Percentiles rank a stretch among this genome's conserved stretches.
Conservation (phyloP, 2,888 invertebrate species). For the Thumatha senex region DNA sequence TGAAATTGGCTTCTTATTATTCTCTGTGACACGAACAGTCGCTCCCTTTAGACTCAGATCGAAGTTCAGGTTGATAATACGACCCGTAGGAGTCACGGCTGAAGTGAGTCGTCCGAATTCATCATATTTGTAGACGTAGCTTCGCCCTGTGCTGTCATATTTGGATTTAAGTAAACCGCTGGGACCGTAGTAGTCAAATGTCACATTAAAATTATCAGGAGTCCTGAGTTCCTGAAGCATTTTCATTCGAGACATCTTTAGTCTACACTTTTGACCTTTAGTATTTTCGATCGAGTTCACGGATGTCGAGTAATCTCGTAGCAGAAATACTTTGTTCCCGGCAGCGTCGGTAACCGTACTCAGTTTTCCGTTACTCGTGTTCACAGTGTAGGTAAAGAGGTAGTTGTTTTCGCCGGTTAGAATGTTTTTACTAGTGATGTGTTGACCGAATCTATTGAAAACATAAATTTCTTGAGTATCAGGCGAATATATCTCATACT, state of each 20-base stretch:
- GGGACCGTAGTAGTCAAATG: slow-evolving; percentile 96
- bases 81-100: slow-evolving; percentile 97
- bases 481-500: slow-evolving; percentile 97
- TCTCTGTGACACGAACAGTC: slow-evolving; percentile 92
- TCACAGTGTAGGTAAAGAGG: slow-evolving; percentile 97
- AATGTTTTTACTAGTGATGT: slow-evolving; percentile 96
- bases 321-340: slow-evolving; percentile 93
- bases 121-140: slow-evolving; percentile 97
- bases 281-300: slow-evolving; percentile 98
- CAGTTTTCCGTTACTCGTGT: slow-evolving; percentile 97
- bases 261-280: slow-evolving; percentile 94
- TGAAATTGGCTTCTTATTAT: slow-evolving; percentile 91
- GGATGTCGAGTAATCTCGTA: slow-evolving; percentile 92
- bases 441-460: slow-evolving; percentile 97
- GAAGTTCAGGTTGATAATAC: slow-evolving; percentile 93
- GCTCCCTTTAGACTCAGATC: slow-evolving; percentile 96
- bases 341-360: slow-evolving; percentile 97
- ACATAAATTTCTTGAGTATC: slow-evolving; percentile 97
- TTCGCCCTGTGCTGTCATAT: slow-evolving; percentile 94
- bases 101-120: slow-evolving; percentile 96
- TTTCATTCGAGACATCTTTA: slow-evolving; percentile 96
- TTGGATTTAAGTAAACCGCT: slow-evolving; percentile 95
- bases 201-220: slow-evolving; percentile 96
- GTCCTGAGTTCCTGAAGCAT: slow-evolving; percentile 95
- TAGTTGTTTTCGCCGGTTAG: slow-evolving; percentile 97